Conservation (phyloP, 2,113 vertebrate genomes). For the Chunga burmeisteri region DNA sequence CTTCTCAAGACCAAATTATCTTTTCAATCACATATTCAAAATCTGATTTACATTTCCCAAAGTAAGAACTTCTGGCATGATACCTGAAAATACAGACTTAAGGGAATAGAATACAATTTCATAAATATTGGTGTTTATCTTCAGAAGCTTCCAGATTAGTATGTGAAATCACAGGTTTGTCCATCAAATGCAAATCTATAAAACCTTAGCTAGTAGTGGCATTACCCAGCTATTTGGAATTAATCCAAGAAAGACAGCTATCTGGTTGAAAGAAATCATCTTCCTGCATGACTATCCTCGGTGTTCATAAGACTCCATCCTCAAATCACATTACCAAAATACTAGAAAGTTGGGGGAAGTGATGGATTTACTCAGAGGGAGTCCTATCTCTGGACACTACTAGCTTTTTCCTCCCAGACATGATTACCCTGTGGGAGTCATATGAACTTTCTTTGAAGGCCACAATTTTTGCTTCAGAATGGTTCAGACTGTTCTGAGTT, state of each 20-base stretch:
- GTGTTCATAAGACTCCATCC: neutral
- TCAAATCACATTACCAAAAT: neutral
- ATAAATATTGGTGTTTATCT: neutral
- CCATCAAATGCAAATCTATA: neutral
- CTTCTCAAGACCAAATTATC: neutral
- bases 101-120: neutral
- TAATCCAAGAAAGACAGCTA: neutral
- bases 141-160: neutral
- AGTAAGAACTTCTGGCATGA: neutral
- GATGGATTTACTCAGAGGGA: neutral
- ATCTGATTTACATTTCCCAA: neutral
- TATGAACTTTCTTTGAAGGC: constrained; percentile 22
- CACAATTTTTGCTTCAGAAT: constrained; percentile 2
- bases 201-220: neutral
- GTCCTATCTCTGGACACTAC: neutral
- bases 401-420: neutral
- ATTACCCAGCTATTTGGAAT: neutral
- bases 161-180: neutral
- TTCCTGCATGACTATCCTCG: neutral
- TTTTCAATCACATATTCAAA: neutral
- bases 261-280: neutral
- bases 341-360: neutral
- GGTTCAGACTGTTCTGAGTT: constrained; percentile 23
- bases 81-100: neutral
- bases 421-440: neutral